Percentiles rank a stretch among this genome's conserved stretches.
Evolutionary conservation across 2,113 vertebrate species (phyloP).

Genomic region (Leucoraja erinaceus): DNA sequence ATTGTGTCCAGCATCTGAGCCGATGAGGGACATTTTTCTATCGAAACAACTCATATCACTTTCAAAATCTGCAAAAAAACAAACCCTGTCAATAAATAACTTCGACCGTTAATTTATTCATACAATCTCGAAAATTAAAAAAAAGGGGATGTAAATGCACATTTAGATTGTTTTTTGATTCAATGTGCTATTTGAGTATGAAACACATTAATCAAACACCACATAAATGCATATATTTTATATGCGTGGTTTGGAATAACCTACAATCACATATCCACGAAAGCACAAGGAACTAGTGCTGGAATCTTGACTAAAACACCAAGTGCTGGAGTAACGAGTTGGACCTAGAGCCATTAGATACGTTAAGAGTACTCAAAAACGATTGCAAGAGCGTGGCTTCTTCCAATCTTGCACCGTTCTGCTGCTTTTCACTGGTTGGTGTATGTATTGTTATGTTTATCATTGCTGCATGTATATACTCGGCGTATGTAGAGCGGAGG

Average conservation of each 20-base stretch:
- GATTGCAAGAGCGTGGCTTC: neutral
- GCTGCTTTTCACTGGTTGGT: no score
- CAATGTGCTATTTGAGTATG: neutral
- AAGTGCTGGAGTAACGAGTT: no score
- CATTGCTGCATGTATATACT: no score
- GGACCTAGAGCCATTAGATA: neutral
- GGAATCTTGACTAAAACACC: no score
- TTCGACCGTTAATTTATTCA: neutral
- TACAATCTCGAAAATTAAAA: neutral
- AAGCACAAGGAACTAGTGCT: no score
- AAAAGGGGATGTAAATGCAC: neutral
- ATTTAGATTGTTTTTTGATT: neutral
- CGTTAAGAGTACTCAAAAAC: neutral
- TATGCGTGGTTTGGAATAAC: constrained; percentile 53
- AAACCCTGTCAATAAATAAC: neutral
- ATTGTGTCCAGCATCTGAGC: neutral
- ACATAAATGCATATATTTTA: neutral
- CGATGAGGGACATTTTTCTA: neutral
- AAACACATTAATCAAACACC: neutral
- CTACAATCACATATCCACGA: constrained; percentile 54
- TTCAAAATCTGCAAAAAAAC: neutral
- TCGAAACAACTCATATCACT: neutral
- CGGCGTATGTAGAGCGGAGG: no score
- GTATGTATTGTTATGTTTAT: no score
- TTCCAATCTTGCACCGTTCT: no score